Evolutionary conservation across 1,140 invertebrate species (phyloP), one percentile per base, ranked within the genome.

Genomic region (Drosophila teissieri): DNA sequence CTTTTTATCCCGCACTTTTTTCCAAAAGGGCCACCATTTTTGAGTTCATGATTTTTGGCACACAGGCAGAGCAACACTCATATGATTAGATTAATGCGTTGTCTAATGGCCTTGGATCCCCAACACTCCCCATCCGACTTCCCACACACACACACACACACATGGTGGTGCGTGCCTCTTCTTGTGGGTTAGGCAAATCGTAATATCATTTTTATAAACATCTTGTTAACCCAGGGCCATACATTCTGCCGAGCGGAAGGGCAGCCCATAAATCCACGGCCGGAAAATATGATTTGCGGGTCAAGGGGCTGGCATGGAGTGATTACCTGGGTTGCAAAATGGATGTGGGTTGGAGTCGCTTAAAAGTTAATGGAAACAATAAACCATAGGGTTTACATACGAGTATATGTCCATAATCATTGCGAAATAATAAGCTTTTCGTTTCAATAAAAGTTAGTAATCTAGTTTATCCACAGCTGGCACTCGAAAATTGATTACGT

Each of bases 11-110:
- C 31, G 24, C 48, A 37, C 39, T 22, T 56, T 62, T 15, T 54
- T 19, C 19, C 10, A 58, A 24, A 34, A 2, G 46, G 44, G 19
- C 39, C 27, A 72, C 44, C 62, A 68, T 69, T 85, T 85, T 86
- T 55, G 83, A 86, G 83, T 88, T 88, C 62, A 86, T 86, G 84
- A 83, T 89, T 86, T 77, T 83, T 46, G 69, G 49, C 56, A 27
- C 39, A 15, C 64, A 62, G 64, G 63, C 74, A 73, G 63, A 73
- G 19, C 19, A 45, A 55, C 83, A 55, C 83, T 63, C 79, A 69
- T 79, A 89, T 88, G 84, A 88, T 89, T 88, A 88, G 83, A 88
- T 88, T 89, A 88, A 88, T 88, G 83, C 80, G 73, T 70, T 88
- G 75, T 77, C 76, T 89, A 88, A 88, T 88, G 84, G 83, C 76